Evolutionary conservation across 2,113 vertebrate species (phyloP).

Genomic region (Thymallus thymallus): DNA sequence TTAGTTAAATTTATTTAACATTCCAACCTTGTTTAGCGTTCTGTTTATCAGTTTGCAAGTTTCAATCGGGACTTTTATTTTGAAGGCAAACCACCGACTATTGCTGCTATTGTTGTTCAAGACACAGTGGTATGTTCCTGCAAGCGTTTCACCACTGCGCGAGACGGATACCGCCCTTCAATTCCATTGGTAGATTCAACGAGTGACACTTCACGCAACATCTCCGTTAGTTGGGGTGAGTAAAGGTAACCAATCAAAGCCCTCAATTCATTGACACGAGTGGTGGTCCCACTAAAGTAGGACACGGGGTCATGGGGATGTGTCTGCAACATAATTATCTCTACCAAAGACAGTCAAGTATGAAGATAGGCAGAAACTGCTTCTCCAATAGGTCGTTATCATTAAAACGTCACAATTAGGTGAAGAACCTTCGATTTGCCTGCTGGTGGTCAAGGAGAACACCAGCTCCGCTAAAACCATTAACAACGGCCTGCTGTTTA

Average conservation of each 20-base stretch:
- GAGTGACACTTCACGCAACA: neutral
- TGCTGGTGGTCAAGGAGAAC: neutral
- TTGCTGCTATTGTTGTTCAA: too few species aligned
- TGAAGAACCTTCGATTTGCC: too few species aligned
- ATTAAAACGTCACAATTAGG: neutral
- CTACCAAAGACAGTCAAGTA: neutral
- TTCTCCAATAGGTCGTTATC: neutral
- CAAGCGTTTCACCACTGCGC: too few species aligned
- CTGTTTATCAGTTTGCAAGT: too few species aligned
- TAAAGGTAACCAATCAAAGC: slow-evolving; percentile 27
- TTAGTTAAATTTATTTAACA: too few species aligned
- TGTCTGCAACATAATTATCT: neutral
- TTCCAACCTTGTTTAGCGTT: too few species aligned
- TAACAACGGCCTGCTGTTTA: too few species aligned
- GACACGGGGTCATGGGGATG: slow-evolving; percentile 21
- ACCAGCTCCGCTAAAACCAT: neutral
- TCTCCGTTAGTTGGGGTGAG: slow-evolving; percentile 3
- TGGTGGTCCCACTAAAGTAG: slow-evolving; percentile 14
- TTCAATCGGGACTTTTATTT: too few species aligned
- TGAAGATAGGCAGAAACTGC: too few species aligned
- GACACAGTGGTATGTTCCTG: too few species aligned
- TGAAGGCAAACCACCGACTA: too few species aligned
- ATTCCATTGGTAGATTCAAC: slow-evolving; percentile 29
- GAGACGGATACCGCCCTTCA: slow-evolving; percentile 8
- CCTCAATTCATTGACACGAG: neutral